phyloP scores from a whole-genome alignment of 2,888 invertebrate species.

The Agriotes lineatus region DNA sequence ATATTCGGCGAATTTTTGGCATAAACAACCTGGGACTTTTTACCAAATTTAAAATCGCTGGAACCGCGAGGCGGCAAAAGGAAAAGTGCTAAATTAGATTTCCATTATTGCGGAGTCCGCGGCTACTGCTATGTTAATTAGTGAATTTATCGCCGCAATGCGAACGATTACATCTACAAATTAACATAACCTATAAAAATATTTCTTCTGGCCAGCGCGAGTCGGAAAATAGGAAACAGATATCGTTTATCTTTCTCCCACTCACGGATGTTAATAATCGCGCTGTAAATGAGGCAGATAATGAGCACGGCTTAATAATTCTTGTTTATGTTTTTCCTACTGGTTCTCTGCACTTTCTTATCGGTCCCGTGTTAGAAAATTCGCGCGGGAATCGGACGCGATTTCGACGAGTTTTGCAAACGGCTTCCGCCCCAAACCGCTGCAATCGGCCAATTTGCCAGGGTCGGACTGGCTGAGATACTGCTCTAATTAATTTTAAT shows the following conservation, averaged over 20 bases:
- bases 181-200: slow-evolving; percentile 38
- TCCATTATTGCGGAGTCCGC: slow-evolving; percentile 12
- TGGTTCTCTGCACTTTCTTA: slow-evolving; percentile 19
- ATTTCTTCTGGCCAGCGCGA: slow-evolving; percentile 27
- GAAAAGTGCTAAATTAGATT: slow-evolving; percentile 25
- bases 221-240: slow-evolving; percentile 47
- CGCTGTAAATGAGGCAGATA: slow-evolving; percentile 43
- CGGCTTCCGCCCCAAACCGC: not conserved
- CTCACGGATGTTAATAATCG: slow-evolving; percentile 49
- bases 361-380: not conserved
- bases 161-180: slow-evolving; percentile 23
- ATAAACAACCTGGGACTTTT: not conserved
- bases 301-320: slow-evolving; percentile 45
- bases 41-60: not conserved
- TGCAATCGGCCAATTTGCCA: no score
- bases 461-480: no score
- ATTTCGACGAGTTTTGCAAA: not conserved
- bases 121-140: slow-evolving; percentile 26
- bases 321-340: slow-evolving; percentile 25
- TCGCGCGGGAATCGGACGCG: slow-evolving; percentile 4
- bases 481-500: no score
- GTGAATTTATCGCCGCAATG: slow-evolving; percentile 27
- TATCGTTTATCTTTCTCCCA: slow-evolving; percentile 47
- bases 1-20: not conserved
- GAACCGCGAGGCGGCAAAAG: no score